A percentile compares a stretch with the other conserved stretches of the same genome.
phyloP scores from a whole-genome alignment of 2,113 vertebrate species.

The Cynopterus brachyotis region DNA sequence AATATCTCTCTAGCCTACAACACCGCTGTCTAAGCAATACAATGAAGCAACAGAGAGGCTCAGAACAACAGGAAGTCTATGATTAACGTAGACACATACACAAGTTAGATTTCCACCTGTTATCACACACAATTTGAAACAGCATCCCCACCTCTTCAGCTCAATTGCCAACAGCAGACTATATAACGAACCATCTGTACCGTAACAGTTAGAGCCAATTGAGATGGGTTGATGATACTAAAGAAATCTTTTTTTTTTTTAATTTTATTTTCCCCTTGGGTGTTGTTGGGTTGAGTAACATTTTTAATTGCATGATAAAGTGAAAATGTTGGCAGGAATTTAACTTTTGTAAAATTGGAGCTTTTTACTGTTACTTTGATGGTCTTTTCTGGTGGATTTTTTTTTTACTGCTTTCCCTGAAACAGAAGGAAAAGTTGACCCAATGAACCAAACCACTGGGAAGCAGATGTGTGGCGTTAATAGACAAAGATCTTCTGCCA shows the following conservation, averaged over 20 bases:
- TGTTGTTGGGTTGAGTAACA: constrained; percentile 47
- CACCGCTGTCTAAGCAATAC: background rate
- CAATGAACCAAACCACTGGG: constrained; percentile 59
- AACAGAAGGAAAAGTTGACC: constrained; percentile 68
- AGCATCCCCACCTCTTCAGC: background rate
- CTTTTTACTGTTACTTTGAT: constrained; percentile 72
- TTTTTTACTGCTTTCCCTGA: constrained; percentile 54
- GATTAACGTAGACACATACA: background rate
- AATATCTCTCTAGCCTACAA: background rate
- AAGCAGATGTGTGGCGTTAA: constrained; percentile 44
- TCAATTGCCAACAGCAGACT: background rate
- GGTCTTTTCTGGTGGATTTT: constrained; percentile 68
- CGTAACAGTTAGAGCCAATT: constrained; percentile 43
- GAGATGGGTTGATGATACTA: constrained; percentile 80
- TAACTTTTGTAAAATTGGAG: constrained; percentile 69
- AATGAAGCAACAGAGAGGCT: background rate
- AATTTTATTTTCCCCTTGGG: background rate
- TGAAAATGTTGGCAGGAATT: constrained; percentile 65
- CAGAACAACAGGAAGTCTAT: background rate
- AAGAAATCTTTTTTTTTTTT: constrained; percentile 72
- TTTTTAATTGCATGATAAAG: constrained; percentile 78
- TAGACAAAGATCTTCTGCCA: constrained; percentile 40
- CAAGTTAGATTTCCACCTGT: constrained; percentile 49
- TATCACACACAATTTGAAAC: background rate
- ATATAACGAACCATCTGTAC: constrained; percentile 60